phyloP scores from a whole-genome alignment of 2,113 vertebrate species.

The Rhea americana region DNA sequence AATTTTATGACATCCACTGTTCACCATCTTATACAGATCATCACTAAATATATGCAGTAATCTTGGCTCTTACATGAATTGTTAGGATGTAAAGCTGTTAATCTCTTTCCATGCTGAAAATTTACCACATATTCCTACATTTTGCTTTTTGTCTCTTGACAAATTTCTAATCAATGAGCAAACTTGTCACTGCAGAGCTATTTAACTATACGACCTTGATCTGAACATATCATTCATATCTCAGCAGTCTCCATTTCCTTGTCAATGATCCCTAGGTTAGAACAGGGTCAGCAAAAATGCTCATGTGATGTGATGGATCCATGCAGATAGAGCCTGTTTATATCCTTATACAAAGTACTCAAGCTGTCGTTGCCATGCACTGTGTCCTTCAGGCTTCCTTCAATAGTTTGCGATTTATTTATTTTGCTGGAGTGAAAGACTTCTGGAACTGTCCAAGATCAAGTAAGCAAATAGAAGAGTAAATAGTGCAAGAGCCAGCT shows the following conservation, averaged over 20 bases:
- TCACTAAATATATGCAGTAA: not conserved
- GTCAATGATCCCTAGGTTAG: not conserved
- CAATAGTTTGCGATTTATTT: not conserved
- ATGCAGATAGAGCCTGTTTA: accelerated
- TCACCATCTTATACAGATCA: not conserved
- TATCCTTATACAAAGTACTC: not conserved
- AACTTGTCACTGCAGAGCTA: not conserved
- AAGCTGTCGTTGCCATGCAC: accelerated
- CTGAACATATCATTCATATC: accelerated
- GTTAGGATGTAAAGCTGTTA: not conserved
- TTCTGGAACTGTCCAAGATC: not conserved
- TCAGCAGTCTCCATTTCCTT: not conserved
- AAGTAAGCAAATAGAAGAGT: slow-evolving; percentile 4
- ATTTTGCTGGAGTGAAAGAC: not conserved
- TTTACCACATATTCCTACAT: not conserved
- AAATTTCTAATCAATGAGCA: not conserved
- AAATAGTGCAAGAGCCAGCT: not conserved
- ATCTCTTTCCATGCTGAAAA: not conserved
- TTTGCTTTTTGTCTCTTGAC: not conserved
- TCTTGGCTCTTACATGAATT: not conserved
- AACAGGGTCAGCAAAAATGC: not conserved
- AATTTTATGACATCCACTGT: not conserved
- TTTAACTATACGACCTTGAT: not conserved
- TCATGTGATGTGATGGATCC: accelerated
- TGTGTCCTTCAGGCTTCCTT: not conserved